phyloP scores from a whole-genome alignment of 1,140 invertebrate species.

The Eumeta japonica region DNA sequence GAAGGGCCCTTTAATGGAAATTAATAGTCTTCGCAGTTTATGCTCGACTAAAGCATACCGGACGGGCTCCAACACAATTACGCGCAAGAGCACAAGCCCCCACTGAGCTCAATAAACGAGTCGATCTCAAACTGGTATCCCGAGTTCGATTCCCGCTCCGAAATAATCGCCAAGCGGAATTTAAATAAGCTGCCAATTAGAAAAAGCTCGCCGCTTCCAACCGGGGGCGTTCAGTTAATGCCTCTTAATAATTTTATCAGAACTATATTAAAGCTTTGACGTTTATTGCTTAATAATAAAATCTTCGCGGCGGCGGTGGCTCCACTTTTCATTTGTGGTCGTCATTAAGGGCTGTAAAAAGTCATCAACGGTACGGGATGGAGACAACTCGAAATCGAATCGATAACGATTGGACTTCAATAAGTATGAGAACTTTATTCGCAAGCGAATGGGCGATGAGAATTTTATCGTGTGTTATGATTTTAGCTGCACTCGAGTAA shows the following conservation, averaged over 20 bases:
- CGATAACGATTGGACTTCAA: too few species aligned
- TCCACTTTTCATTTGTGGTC: slow-evolving; percentile 5
- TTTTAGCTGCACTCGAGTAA: too few species aligned
- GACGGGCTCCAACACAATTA: too few species aligned
- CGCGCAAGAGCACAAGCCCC: too few species aligned
- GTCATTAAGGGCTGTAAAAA: slow-evolving; percentile 1
- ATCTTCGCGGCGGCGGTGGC: slow-evolving; percentile 10
- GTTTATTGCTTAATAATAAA: slow-evolving; percentile 34
- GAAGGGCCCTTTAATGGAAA: too few species aligned
- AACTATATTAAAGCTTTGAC: slow-evolving; percentile 24
- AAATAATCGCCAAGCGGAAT: slow-evolving; percentile 36
- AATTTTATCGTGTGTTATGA: too few species aligned
- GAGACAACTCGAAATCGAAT: too few species aligned
- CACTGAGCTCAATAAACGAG: slow-evolving; percentile 42
- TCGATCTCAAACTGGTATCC: slow-evolving; percentile 32
- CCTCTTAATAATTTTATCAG: slow-evolving; percentile 30
- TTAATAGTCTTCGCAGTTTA: too few species aligned
- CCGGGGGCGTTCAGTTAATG: slow-evolving; percentile 24
- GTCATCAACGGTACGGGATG: too few species aligned
- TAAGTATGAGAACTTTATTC: too few species aligned
- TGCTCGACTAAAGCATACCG: too few species aligned
- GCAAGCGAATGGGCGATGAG: too few species aligned
- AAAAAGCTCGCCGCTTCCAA: slow-evolving; percentile 19
- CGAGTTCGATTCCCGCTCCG: slow-evolving; percentile 25
- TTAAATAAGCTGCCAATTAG: slow-evolving; percentile 49